Conservation (phyloP, 2,888 invertebrate species). For the Mythimna albipuncta region DNA sequence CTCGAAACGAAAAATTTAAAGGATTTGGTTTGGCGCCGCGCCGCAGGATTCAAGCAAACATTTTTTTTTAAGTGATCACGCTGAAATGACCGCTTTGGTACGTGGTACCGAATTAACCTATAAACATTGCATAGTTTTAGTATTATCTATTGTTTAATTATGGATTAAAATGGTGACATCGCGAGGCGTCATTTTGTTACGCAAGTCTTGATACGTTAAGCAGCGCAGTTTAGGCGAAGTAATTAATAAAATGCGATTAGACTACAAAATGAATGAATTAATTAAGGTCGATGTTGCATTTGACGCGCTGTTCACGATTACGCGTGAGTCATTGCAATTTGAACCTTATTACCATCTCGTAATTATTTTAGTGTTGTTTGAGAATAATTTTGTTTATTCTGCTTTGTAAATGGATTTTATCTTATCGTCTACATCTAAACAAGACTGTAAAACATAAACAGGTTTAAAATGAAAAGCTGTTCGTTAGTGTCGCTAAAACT, state of each 20-base stretch:
- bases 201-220: conserved; percentile 9
- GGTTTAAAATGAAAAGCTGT: too few species aligned
- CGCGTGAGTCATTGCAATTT: conserved; percentile 18
- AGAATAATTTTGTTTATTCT: not conserved
- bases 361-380: not conserved
- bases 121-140: not conserved
- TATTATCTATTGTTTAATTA: not conserved
- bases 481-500: too few species aligned
- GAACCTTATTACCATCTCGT: conserved; percentile 2
- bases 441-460: too few species aligned
- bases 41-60: too few species aligned
- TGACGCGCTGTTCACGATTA: not conserved
- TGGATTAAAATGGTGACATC: conserved; percentile 12
- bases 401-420: too few species aligned
- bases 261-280: conserved; percentile 28
- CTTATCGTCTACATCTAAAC: too few species aligned
- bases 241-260: conserved; percentile 38
- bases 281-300: conserved; percentile 22
- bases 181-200: conserved; percentile 1
- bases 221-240: conserved; percentile 25
- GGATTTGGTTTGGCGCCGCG: too few species aligned
- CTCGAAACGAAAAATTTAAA: too few species aligned
- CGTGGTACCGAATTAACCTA: not conserved
- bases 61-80: too few species aligned
- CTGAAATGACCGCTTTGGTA: too few species aligned